Evolutionary conservation across 1,140 invertebrate genomes (phyloP).

Genomic region (Camponotus vicinus): DNA sequence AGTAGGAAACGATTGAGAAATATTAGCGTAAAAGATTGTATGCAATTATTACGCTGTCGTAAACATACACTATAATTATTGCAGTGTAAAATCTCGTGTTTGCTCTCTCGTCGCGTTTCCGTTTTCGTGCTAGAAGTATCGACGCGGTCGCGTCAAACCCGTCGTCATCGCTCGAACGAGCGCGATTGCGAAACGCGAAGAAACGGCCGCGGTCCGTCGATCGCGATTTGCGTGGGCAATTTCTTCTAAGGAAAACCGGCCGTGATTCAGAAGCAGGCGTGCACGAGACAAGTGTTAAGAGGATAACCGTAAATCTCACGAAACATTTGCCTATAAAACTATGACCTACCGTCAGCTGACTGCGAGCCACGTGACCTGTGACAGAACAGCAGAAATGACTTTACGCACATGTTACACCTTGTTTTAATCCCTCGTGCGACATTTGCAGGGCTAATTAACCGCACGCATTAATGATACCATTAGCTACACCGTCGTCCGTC

Average conservation of each 20-base stretch:
- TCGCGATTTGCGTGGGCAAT: constrained; percentile 18
- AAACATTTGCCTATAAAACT: constrained; percentile 28
- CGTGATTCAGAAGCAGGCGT: constrained; percentile 42
- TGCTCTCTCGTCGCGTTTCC: neutral
- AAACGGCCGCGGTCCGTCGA: neutral
- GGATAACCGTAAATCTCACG: constrained; percentile 43
- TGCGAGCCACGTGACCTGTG: constrained; percentile 53
- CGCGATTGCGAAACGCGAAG: constrained; percentile 50
- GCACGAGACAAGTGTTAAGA: neutral
- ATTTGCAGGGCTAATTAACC: constrained; percentile 17
- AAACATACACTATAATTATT: neutral
- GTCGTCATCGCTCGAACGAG: constrained; percentile 48
- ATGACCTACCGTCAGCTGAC: constrained; percentile 50
- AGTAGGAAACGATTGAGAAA: neutral
- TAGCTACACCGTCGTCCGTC: neutral
- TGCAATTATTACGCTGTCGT: neutral
- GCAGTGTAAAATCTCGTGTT: neutral
- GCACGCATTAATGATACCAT: neutral
- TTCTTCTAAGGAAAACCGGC: constrained; percentile 14
- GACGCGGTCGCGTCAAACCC: neutral
- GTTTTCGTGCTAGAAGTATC: constrained; percentile 11
- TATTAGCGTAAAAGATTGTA: neutral
- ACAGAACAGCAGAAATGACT: neutral
- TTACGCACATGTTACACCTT: constrained; percentile 52
- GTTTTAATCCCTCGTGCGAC: constrained; percentile 21